phyloP scores from a whole-genome alignment of 2,888 invertebrate species.

The Conus canariensis region DNA sequence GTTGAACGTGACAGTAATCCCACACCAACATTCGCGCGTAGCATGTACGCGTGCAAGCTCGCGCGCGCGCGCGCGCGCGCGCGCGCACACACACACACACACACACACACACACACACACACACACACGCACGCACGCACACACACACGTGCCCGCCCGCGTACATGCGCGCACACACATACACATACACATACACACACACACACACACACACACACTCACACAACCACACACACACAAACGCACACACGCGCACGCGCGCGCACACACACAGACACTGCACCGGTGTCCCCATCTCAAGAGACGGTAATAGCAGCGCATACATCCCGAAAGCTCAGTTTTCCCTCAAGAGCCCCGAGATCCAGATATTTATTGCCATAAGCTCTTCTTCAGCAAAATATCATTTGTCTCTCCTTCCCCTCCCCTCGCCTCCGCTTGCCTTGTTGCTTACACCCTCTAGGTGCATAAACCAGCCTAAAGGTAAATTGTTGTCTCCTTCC shows the following conservation, averaged over 20 bases:
- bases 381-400: background rate
- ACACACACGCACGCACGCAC: too few species aligned
- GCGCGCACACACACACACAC: too few species aligned
- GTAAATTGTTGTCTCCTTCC: background rate
- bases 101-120: too few species aligned
- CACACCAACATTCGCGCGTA: too few species aligned
- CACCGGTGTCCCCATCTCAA: background rate
- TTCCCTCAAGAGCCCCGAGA: background rate
- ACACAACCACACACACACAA: constrained; percentile 14
- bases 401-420: background rate
- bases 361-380: background rate
- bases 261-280: background rate
- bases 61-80: too few species aligned
- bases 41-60: too few species aligned
- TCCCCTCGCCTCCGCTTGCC: background rate
- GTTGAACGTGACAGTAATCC: too few species aligned
- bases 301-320: too few species aligned
- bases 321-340: too few species aligned
- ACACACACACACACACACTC: constrained; percentile 18
- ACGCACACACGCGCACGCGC: background rate
- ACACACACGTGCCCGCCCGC: too few species aligned
- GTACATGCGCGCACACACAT: background rate
- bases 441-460: background rate
- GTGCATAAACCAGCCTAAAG: constrained; percentile 2
- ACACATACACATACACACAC: constrained; percentile 16